These are phyloP conservation scores for Drosophila trichaetosa DNA, from an alignment of 2,888 invertebrate species.

Conservation along the genomic window DNA sequence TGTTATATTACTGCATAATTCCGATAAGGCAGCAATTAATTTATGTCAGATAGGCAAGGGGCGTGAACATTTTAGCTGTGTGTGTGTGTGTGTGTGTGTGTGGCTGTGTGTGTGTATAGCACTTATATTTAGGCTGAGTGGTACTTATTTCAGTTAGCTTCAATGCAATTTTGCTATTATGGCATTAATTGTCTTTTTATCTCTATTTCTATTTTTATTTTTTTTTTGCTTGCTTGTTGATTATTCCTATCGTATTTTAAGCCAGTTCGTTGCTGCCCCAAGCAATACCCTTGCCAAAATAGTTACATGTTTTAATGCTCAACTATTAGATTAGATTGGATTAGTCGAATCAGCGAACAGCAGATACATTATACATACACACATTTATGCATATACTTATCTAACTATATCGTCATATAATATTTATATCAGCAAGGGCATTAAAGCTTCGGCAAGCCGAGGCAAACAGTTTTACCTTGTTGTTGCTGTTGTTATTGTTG, in stretches of 20 bases:
- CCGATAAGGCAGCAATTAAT: constrained; percentile 51
- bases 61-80: constrained; percentile 10
- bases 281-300: constrained; percentile 31
- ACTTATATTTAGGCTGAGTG: constrained; percentile 24
- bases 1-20: constrained; percentile 31
- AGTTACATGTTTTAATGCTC: background rate
- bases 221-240: constrained; percentile 4
- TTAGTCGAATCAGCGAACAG: background rate
- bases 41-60: constrained; percentile 27
- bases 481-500: constrained; percentile 9
- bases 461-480: constrained; percentile 5
- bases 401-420: background rate
- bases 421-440: constrained; percentile 34
- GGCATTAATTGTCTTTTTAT: constrained; percentile 22
- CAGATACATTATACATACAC: background rate
- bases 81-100: constrained; percentile 13
- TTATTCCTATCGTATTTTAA: constrained; percentile 1
- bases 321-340: background rate
- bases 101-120: constrained; percentile 10
- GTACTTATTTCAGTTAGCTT: constrained; percentile 26
- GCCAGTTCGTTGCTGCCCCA: constrained; percentile 7
- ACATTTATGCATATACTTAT: background rate
- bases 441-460: constrained; percentile 8
- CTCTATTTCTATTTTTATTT: constrained; percentile 14
- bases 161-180: constrained; percentile 27